phyloP scores from a whole-genome alignment of 2,888 invertebrate species.

The Carpatolechia fugitivella region DNA sequence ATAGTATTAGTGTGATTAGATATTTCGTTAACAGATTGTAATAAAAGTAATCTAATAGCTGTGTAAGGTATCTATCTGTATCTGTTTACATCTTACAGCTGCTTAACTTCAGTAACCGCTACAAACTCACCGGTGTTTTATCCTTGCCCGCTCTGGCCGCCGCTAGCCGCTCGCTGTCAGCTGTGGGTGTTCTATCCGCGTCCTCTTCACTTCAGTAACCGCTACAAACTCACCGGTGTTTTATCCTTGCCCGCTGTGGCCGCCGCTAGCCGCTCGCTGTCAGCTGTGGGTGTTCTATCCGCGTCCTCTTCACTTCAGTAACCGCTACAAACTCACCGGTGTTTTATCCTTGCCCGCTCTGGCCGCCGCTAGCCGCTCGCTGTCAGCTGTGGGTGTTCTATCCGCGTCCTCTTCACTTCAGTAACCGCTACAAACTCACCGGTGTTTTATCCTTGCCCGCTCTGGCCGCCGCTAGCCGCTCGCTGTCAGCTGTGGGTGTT shows the following conservation, averaged over 20 bases:
- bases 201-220: conserved; percentile 53
- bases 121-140: conserved; percentile 68
- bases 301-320: conserved; percentile 48
- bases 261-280: conserved; percentile 42
- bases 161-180: conserved; percentile 23
- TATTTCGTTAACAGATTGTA: too few species aligned
- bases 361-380: too few species aligned
- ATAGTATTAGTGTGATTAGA: too few species aligned
- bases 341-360: too few species aligned
- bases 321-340: too few species aligned
- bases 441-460: conserved; percentile 64
- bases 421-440: conserved; percentile 73
- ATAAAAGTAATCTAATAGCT: too few species aligned
- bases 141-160: conserved; percentile 50
- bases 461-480: conserved; percentile 36
- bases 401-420: too few species aligned
- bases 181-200: too few species aligned
- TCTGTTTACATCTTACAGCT: too few species aligned
- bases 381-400: too few species aligned
- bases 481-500: conserved; percentile 60
- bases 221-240: conserved; percentile 71
- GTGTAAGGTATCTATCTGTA: too few species aligned
- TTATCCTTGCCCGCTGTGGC: conserved; percentile 53
- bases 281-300: conserved; percentile 59
- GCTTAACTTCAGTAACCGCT: conserved; percentile 68